A percentile compares a stretch with the other conserved stretches of the same genome.
Evolutionary conservation across 2,888 invertebrate genomes (phyloP).

Genomic region (Leucozona laternaria): DNA sequence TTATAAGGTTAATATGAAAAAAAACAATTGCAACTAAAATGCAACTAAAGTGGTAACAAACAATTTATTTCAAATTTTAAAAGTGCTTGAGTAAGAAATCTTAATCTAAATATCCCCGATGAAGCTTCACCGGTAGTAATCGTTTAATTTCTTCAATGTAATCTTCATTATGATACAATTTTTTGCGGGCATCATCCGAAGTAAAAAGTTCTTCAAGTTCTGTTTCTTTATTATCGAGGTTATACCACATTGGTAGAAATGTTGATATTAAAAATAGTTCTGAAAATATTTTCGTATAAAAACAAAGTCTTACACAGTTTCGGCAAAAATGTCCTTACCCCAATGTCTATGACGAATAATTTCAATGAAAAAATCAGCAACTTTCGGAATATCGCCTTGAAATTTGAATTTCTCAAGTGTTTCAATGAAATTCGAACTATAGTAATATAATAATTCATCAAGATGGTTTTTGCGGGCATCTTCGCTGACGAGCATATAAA

Average conservation of each 20-base stretch:
- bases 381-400: slow-evolving; percentile 36
- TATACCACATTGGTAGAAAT: slow-evolving; percentile 76
- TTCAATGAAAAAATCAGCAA: slow-evolving; percentile 46
- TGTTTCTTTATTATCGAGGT: slow-evolving; percentile 18
- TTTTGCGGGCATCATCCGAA: not conserved
- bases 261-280: slow-evolving; percentile 77
- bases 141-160: not conserved
- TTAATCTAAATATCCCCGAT: slow-evolving; percentile 1
- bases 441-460: slow-evolving; percentile 46
- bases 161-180: not conserved
- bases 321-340: not conserved
- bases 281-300: slow-evolving; percentile 34
- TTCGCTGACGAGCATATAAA: slow-evolving; percentile 15
- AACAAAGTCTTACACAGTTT: not conserved
- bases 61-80: not conserved
- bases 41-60: too few relatives aligned
- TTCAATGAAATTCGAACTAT: slow-evolving; percentile 40
- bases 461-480: slow-evolving; percentile 28
- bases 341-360: slow-evolving; percentile 34
- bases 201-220: slow-evolving; percentile 4
- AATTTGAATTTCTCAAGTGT: slow-evolving; percentile 36
- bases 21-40: too few relatives aligned
- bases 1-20: too few relatives aligned
- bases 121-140: not conserved
- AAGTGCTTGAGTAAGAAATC: not conserved